Base-by-base conservation (phyloP, 2,888 invertebrate genomes). In the Trichogramma evanescens region DNA sequence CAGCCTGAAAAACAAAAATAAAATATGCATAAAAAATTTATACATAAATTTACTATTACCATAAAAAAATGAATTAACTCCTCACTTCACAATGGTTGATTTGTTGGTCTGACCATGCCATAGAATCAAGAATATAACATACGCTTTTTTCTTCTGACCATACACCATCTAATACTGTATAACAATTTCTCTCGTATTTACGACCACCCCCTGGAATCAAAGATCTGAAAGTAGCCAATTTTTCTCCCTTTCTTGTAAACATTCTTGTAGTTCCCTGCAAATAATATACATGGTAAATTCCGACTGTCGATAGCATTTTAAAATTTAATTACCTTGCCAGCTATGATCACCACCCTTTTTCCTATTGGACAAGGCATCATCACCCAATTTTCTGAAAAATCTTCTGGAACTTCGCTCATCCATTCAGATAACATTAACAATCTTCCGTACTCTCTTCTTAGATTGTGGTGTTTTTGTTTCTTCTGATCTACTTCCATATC, bases 391-490 rank as follows among this genome's bases (percentile, higher is more conserved):
- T 84, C 80, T 62, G 81, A 73, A 56, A 93, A 83, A 73, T 92
- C 88, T 40, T 82, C 80, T 0, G 98, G 98, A 59, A 89, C 84
- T 67, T 96, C 92, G 1, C 89, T 80, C 74, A 98, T 80, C 96
- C 96, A 98, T 78, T 98, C 97, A 0, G 96, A 95, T 61, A 89
- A 73, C 91, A 96, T 96, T 6, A 96, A 78, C 67, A 85, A 82
- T 74, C 84, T 79, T 43, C 71, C 70, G 65, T 73, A 79, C 26
- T 63, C 41, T 54, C 69, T 71, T 42, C 65, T 55, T 54, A 65
- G 64, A 52, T 63, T 67, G 9, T 41, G 53, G 0, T 56, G 56
- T 6, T 53, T 56, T 41, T 59, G 63, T 8, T 52, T 62, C 7
- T 57, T 66, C 62, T 51, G 68, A 46, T 63, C 65, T 26, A 65